Percentiles rank a stretch among this genome's conserved stretches.
Evolutionary conservation across 1,140 invertebrate species (phyloP).

Genomic region (Drosophila aff.): DNA sequence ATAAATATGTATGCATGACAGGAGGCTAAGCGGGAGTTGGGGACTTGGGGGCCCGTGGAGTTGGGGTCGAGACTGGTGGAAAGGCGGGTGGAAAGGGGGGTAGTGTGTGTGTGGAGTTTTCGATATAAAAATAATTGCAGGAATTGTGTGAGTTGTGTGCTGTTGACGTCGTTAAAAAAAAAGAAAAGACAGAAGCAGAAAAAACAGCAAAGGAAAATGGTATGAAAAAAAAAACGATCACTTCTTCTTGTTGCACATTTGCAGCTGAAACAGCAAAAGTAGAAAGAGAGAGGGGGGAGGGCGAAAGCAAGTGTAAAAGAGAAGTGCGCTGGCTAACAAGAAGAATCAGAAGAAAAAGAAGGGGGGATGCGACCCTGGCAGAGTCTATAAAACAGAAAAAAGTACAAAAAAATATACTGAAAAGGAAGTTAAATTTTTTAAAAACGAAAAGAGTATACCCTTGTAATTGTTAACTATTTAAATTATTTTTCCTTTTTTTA

Average conservation of each 20-base stretch:
- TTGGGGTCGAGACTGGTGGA: not conserved
- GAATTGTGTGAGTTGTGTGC: slow-evolving; percentile 72
- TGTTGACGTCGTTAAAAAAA: slow-evolving; percentile 55
- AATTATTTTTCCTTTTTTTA: not conserved
- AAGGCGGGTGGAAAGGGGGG: slow-evolving; percentile 2
- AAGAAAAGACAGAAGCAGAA: slow-evolving; percentile 5
- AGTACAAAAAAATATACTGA: not conserved
- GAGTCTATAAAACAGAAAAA: slow-evolving; percentile 13
- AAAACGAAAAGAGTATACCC: not conserved
- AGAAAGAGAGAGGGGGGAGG: not conserved
- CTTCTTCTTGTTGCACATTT: slow-evolving; percentile 66
- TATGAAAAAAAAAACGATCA: slow-evolving; percentile 44
- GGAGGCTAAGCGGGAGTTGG: slow-evolving; percentile 33
- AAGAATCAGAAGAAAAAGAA: slow-evolving; percentile 36
- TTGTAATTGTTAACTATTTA: not conserved
- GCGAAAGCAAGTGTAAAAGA: slow-evolving; percentile 46
- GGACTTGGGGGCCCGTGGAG: not conserved
- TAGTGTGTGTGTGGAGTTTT: slow-evolving; percentile 55
- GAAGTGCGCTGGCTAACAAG: slow-evolving; percentile 47
- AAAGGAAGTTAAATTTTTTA: not conserved
- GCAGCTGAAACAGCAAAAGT: slow-evolving; percentile 77
- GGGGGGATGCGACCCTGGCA: slow-evolving; percentile 65
- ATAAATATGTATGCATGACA: slow-evolving; percentile 74
- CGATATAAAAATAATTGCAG: slow-evolving; percentile 82
- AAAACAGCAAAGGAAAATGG: slow-evolving; percentile 23